These are phyloP conservation scores for Tenodera sinensis DNA, from an alignment of 2,888 invertebrate genomes.

Conservation along the genomic window DNA sequence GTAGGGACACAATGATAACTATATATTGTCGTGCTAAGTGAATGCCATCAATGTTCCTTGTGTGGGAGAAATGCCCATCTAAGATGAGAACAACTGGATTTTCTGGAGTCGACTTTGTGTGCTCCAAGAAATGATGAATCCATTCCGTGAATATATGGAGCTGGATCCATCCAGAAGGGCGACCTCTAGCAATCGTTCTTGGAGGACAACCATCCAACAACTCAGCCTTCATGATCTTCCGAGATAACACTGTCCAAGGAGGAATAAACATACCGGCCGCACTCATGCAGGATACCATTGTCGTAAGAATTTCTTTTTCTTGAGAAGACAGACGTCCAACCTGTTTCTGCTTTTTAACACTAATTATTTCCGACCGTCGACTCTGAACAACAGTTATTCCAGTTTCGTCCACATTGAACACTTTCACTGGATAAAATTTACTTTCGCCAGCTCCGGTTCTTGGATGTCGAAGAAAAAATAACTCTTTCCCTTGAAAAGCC, in stretches of 20 bases:
- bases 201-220: slow-evolving; percentile 37
- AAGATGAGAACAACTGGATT: neutral
- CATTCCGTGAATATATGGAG: too few species aligned
- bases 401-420: too few species aligned
- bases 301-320: neutral
- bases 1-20: neutral
- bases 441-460: too few species aligned
- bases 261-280: neutral
- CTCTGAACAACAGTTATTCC: too few species aligned
- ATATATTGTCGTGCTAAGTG: neutral
- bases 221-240: neutral
- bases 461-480: too few species aligned
- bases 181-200: slow-evolving; percentile 35
- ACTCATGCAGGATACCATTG: slow-evolving; percentile 32
- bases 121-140: slow-evolving; percentile 35
- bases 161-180: slow-evolving; percentile 39
- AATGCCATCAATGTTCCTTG: neutral
- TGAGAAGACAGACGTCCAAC: too few species aligned
- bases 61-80: neutral
- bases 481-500: too few species aligned
- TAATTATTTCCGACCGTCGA: too few species aligned
- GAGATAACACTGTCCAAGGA: neutral
- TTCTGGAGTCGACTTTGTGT: too few species aligned
- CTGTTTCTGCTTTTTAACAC: too few species aligned
- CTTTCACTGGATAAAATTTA: too few species aligned